These are phyloP conservation scores for Axea sp. DNA, from an alignment of 2,888 invertebrate species.

Conservation along the genomic window DNA sequence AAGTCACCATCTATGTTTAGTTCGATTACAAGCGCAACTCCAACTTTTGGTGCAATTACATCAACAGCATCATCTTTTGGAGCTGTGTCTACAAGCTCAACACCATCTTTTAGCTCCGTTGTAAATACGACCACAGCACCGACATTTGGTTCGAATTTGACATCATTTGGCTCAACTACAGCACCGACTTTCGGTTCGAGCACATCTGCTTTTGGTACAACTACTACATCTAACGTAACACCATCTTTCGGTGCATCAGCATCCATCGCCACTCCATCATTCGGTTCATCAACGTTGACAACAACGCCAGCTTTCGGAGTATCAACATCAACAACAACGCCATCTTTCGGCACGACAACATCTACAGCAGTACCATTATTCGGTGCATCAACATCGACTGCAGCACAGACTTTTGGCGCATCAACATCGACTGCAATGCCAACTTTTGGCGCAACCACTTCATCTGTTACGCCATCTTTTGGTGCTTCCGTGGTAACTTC, in stretches of 20 bases:
- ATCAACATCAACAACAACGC: neutral
- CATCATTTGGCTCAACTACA: no score
- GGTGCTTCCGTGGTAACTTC: neutral
- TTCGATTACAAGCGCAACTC: neutral
- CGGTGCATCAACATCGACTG: neutral
- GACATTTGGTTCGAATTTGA: neutral
- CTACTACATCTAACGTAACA: neutral
- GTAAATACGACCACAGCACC: no score
- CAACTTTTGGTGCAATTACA: constrained; percentile 9
- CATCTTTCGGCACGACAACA: neutral
- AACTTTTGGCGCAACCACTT: neutral
- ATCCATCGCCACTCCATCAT: neutral
- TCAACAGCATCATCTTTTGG: constrained; percentile 5
- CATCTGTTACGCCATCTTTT: neutral
- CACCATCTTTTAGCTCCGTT: no score
- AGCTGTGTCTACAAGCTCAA: neutral
- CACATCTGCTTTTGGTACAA: no score
- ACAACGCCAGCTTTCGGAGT: constrained; percentile 11
- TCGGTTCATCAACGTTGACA: neutral
- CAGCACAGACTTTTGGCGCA: neutral
- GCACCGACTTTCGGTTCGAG: constrained; percentile 3
- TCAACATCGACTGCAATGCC: neutral
- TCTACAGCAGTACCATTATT: neutral
- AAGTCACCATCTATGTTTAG: constrained; percentile 5
- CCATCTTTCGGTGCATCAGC: neutral